Conservation (phyloP, 1,140 invertebrate genomes). For the Babylonia areolata region DNA sequence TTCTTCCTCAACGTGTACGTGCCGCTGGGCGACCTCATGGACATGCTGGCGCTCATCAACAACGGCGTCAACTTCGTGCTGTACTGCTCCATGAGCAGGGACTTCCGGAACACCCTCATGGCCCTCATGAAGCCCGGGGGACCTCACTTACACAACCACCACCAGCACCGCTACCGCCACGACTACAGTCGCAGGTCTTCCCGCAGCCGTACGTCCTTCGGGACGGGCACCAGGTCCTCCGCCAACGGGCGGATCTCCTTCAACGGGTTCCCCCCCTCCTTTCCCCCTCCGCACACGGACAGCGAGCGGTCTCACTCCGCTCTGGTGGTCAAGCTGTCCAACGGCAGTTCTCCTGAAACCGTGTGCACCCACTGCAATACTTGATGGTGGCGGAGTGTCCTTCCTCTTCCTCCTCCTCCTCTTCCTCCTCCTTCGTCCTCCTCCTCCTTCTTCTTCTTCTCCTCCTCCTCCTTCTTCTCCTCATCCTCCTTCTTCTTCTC, state of each 20-base stretch:
- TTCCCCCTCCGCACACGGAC: background rate
- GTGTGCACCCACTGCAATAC: background rate
- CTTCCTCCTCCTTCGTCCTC: too few species aligned
- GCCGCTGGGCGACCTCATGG: conserved; percentile 90
- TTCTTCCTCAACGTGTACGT: conserved; percentile 72
- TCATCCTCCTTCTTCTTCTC: background rate
- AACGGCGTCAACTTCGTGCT: conserved; percentile 94
- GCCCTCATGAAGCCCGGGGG: conserved; percentile 31
- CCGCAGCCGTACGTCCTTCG: background rate
- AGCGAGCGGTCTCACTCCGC: conserved; percentile 36
- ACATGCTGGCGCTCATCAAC: conserved; percentile 92
- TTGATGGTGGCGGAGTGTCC: background rate
- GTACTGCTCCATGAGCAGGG: conserved; percentile 94
- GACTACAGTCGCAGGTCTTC: background rate
- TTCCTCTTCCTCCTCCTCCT: background rate
- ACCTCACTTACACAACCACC: background rate
- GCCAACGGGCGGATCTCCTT: background rate
- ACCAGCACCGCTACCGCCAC: background rate
- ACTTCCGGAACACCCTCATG: conserved; percentile 89
- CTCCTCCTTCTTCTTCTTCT: background rate
- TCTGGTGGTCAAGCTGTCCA: conserved; percentile 36
- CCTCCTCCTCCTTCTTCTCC: background rate
- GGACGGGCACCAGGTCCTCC: background rate
- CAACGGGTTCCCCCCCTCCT: conserved; percentile 1
- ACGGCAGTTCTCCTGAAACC: conserved; percentile 2